Percentiles rank a stretch among this genome's conserved stretches.
Evolutionary conservation across 2,888 invertebrate species (phyloP).

Genomic region (Archaeoteleia sp.): DNA sequence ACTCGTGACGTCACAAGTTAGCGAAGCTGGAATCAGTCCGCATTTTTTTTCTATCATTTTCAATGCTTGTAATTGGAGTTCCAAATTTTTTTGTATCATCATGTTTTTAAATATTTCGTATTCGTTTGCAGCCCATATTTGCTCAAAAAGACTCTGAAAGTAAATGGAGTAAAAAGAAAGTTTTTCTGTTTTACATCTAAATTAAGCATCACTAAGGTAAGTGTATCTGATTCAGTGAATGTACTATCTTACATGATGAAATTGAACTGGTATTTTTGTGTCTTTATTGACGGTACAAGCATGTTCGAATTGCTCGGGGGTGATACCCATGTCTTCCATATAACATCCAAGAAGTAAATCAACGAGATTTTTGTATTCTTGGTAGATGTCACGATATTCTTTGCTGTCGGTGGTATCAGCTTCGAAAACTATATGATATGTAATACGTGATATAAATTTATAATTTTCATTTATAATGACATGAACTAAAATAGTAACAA

Average conservation of each 20-base stretch:
- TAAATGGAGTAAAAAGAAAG: neutral
- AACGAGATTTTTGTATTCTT: conserved; percentile 93
- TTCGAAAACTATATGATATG: conserved; percentile 84
- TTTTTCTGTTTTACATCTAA: neutral
- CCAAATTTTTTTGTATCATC: conserved; percentile 95
- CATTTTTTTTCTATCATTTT: conserved; percentile 89
- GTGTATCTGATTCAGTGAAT: too few relatives aligned
- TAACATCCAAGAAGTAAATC: conserved; percentile 92
- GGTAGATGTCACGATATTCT: conserved; percentile 86
- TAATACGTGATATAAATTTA: neutral
- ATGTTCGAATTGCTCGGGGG: conserved; percentile 89
- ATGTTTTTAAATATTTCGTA: conserved; percentile 91
- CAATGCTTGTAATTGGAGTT: conserved; percentile 91
- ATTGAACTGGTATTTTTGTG: conserved; percentile 76
- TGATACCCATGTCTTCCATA: conserved; percentile 94
- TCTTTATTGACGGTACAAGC: conserved; percentile 80
- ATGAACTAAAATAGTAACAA: conserved; percentile 1
- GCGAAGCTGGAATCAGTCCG: conserved; percentile 81
- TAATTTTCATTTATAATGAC: conserved; percentile 1
- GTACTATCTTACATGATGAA: conserved; percentile 79
- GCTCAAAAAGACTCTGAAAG: conserved; percentile 79
- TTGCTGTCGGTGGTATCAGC: conserved; percentile 83
- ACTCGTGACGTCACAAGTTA: conserved; percentile 73
- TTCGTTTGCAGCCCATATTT: conserved; percentile 96
- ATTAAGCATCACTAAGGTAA: too few relatives aligned